phyloP scores from a whole-genome alignment of 1,140 invertebrate genomes.

The Octopus bimaculoides region DNA sequence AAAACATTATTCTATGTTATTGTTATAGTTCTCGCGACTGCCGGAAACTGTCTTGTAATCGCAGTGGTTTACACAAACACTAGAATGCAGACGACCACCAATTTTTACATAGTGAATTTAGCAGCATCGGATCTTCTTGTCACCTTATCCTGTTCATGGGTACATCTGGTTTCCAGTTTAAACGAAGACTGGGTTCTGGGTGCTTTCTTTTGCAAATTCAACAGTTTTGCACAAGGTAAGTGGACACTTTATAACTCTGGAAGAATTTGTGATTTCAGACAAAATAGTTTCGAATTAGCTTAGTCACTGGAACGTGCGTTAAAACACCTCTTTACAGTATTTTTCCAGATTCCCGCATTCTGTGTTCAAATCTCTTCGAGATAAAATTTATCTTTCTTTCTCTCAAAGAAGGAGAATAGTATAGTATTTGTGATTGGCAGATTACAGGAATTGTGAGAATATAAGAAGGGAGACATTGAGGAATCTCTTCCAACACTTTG shows the following conservation, averaged over 20 bases:
- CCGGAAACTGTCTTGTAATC: constrained; percentile 46
- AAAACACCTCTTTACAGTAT: too few relatives aligned
- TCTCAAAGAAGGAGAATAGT: too few relatives aligned
- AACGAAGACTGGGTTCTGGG: constrained; percentile 53
- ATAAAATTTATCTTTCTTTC: too few relatives aligned
- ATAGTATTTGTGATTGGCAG: too few relatives aligned
- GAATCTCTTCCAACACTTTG: too few relatives aligned
- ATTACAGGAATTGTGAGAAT: too few relatives aligned
- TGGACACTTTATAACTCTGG: background rate
- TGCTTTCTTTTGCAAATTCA: constrained; percentile 59
- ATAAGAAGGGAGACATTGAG: too few relatives aligned
- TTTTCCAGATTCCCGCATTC: too few relatives aligned
- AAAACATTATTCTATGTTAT: constrained; percentile 50
- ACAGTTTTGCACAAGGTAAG: constrained; percentile 59
- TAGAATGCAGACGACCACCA: constrained; percentile 48
- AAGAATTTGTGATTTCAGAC: too few relatives aligned
- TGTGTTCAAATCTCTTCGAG: too few relatives aligned
- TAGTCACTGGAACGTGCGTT: too few relatives aligned
- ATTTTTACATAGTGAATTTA: constrained; percentile 53
- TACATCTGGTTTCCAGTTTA: constrained; percentile 54
- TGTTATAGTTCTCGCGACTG: constrained; percentile 37
- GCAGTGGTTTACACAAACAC: constrained; percentile 40
- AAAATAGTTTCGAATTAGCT: too few relatives aligned
- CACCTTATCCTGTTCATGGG: constrained; percentile 60
- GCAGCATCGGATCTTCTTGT: constrained; percentile 53